Evolutionary conservation across 2,888 invertebrate genomes (phyloP).

Genomic region (Nymphalis urticae): DNA sequence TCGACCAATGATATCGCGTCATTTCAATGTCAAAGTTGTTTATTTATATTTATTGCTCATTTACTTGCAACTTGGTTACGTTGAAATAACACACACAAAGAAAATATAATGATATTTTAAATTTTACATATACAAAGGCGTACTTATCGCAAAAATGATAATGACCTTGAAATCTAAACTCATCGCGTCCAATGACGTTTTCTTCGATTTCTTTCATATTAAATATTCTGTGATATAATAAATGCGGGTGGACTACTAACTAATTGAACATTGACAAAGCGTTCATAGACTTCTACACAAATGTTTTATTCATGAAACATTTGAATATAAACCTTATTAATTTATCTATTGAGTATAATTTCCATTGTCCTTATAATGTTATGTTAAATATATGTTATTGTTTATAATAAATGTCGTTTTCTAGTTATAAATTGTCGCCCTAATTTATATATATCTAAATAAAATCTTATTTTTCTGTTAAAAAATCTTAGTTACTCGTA

Average conservation of each 20-base stretch:
- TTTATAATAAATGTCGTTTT: slow-evolving; percentile 1
- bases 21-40: too few species aligned
- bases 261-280: neutral
- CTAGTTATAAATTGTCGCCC: neutral
- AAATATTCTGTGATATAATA: slow-evolving; percentile 3
- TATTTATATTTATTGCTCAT: too few species aligned
- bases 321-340: neutral
- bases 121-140: too few species aligned
- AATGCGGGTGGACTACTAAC: neutral
- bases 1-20: too few species aligned
- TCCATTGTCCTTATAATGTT: neutral
- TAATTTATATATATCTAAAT: neutral
- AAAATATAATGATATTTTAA: too few species aligned
- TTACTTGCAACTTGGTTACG: too few species aligned
- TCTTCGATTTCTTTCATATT: neutral
- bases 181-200: too few species aligned
- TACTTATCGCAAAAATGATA: too few species aligned
- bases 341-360: slow-evolving; percentile 3
- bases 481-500: too few species aligned
- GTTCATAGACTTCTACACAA: slow-evolving; percentile 8
- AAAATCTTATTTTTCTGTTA: too few species aligned
- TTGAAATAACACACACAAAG: too few species aligned
- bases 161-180: too few species aligned
- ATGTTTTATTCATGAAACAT: slow-evolving; percentile 1
- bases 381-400: slow-evolving; percentile 4